Evolutionary conservation across 2,888 invertebrate species (phyloP).

Genomic region (Melinaea menophilus): DNA sequence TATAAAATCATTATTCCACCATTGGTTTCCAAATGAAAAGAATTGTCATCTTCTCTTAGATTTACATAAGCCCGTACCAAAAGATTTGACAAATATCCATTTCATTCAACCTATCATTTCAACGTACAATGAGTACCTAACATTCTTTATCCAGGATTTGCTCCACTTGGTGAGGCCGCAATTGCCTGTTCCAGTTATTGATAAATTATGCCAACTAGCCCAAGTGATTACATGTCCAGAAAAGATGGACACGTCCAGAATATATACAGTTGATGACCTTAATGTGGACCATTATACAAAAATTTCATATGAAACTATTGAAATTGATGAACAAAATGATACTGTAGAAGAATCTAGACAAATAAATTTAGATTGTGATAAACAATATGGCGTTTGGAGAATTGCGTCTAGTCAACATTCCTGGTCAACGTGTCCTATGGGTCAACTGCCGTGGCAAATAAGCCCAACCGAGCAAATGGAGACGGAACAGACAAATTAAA

Average conservation of each 20-base stretch:
- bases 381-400: constrained; percentile 52
- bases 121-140: constrained; percentile 59
- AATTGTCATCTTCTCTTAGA: constrained; percentile 52
- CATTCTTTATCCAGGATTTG: constrained; percentile 56
- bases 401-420: constrained; percentile 45
- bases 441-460: constrained; percentile 68
- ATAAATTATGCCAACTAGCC: constrained; percentile 53
- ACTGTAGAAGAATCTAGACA: constrained; percentile 26
- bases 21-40: constrained; percentile 65
- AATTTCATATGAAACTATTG: constrained; percentile 7
- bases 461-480: constrained; percentile 32
- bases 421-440: constrained; percentile 74
- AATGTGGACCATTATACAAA: constrained; percentile 29
- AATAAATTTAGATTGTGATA: constrained; percentile 18
- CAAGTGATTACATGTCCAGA: constrained; percentile 57
- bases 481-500: constrained; percentile 24
- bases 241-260: constrained; percentile 45
- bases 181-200: constrained; percentile 44
- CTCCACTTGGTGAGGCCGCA: constrained; percentile 53
- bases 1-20: constrained; percentile 51
- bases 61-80: constrained; percentile 54
- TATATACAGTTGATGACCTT: constrained; percentile 70
- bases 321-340: constrained; percentile 24
- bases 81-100: constrained; percentile 52
- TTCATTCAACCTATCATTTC: constrained; percentile 61